A percentile compares a stretch with the other conserved stretches of the same genome.
These are phyloP conservation scores for Paralvinella palmiformis DNA, from an alignment of 1,140 invertebrate species.

Conservation along the genomic window DNA sequence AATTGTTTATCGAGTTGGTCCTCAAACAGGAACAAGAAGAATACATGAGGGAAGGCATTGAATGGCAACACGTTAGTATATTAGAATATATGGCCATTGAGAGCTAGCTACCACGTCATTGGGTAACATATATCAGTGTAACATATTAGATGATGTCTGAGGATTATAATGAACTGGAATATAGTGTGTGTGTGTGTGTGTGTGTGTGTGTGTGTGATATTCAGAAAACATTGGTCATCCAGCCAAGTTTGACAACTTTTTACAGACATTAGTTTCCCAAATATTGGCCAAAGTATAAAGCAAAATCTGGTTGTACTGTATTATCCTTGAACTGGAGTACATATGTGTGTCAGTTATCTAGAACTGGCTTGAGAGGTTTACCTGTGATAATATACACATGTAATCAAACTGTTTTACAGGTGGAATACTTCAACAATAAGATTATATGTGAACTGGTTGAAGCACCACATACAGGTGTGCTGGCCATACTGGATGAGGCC, in stretches of 20 bases:
- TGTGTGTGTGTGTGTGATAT: too few species aligned
- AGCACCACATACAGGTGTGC: slow-evolving; percentile 81
- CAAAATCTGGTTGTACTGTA: slow-evolving; percentile 40
- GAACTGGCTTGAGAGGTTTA: not conserved
- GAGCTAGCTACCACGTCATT: not conserved
- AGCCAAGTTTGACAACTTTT: too few species aligned
- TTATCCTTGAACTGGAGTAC: not conserved
- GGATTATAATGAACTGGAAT: too few species aligned
- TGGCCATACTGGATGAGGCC: slow-evolving; percentile 90
- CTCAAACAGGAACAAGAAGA: slow-evolving; percentile 95
- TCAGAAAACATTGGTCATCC: too few species aligned
- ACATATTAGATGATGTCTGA: too few species aligned
- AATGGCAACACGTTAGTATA: slow-evolving; percentile 69
- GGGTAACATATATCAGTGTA: slow-evolving; percentile 61
- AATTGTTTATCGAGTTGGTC: slow-evolving; percentile 92
- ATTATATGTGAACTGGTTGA: slow-evolving; percentile 88
- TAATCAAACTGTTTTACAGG: slow-evolving; percentile 34
- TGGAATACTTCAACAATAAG: slow-evolving; percentile 79
- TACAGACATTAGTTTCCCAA: too few species aligned
- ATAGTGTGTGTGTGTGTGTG: too few species aligned
- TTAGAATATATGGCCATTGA: not conserved
- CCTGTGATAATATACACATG: not conserved
- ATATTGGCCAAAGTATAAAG: too few species aligned
- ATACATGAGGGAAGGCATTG: slow-evolving; percentile 84
- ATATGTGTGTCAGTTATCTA: not conserved